Conservation (phyloP, 2,888 invertebrate species). For the Euplexia lucipara region DNA sequence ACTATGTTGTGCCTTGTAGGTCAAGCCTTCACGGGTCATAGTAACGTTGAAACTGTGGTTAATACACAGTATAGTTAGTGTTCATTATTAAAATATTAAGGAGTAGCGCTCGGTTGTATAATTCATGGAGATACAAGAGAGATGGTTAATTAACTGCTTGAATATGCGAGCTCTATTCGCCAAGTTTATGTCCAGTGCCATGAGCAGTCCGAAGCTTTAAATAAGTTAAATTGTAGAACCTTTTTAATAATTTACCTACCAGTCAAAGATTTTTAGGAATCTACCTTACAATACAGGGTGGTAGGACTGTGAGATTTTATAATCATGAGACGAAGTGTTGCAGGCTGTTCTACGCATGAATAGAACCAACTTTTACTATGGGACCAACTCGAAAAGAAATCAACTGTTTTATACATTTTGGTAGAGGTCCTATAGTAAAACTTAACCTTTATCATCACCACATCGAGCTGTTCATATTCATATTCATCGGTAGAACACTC, state of each 20-base stretch:
- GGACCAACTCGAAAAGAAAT: too few species aligned
- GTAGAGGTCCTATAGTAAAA: too few species aligned
- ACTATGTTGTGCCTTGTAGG: background rate
- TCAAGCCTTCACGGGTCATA: background rate
- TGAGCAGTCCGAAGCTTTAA: constrained; percentile 8
- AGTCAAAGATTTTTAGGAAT: too few species aligned
- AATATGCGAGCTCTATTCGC: constrained; percentile 52
- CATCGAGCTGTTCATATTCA: too few species aligned
- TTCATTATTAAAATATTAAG: constrained; percentile 52
- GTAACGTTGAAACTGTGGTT: constrained; percentile 17
- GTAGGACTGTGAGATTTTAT: too few species aligned
- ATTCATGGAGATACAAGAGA: constrained; percentile 44
- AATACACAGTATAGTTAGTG: constrained; percentile 11
- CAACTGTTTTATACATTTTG: too few species aligned
- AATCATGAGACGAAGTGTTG: too few species aligned
- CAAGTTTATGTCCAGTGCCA: constrained; percentile 38
- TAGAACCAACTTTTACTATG: too few species aligned
- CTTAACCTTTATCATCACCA: too few species aligned
- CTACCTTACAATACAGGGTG: too few species aligned
- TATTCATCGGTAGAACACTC: too few species aligned
- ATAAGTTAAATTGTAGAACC: constrained; percentile 3
- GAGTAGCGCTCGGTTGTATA: constrained; percentile 31
- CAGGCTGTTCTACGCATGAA: too few species aligned
- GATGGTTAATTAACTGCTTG: constrained; percentile 52
- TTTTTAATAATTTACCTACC: background rate